Evolutionary conservation across 2,888 invertebrate genomes (phyloP), one percentile per base, ranked within the genome.

Genomic region (Sarcophaga carnaria): DNA sequence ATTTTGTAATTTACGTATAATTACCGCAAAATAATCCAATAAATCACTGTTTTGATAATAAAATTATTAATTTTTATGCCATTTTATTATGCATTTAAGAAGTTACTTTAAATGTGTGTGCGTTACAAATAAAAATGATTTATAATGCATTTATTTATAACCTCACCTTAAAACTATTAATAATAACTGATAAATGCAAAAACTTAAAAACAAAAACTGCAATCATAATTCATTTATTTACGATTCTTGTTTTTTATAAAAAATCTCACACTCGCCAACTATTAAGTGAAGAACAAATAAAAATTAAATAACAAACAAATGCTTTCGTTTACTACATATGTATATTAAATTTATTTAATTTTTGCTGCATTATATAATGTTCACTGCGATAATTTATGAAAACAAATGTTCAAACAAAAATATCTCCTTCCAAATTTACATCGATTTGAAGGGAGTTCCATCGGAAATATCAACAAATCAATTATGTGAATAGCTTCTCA

Each of bases 101-200:
- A 54, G 14, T 14, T 10, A 14, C 54, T 4, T 54, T 11, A 20
- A 62, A 62, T 49, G 49, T 49, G 11, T 49, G 11, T 49, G 49
- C 49, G 59, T 71, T 70, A 49, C 62, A 63, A 80, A 83, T 76
- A 80, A 76, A 60, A 83, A 80, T 86, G 86, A 86, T 86, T 86
- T 86, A 86, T 83, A 63, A 64, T 54, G 47, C 67, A 63, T 63
- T 83, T 86, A 86, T 86, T 86, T 86, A 86, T 80, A 71, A 71
- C 67, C 69, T 80, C 76, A 83, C 86, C 86, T 86, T 86, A 86
- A 86, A 83, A 80, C 76, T 67, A 86, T 86, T 83, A 83, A 86
- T 83, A 83, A 86, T 79, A 66, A 82, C 72, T 79, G 86, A 86
- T 86, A 86, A 77, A 64, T 80, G 27, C 60, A n/a, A 72, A 75